Evolutionary conservation across 1,140 invertebrate genomes (phyloP).

Genomic region (Pomacea maculata): DNA sequence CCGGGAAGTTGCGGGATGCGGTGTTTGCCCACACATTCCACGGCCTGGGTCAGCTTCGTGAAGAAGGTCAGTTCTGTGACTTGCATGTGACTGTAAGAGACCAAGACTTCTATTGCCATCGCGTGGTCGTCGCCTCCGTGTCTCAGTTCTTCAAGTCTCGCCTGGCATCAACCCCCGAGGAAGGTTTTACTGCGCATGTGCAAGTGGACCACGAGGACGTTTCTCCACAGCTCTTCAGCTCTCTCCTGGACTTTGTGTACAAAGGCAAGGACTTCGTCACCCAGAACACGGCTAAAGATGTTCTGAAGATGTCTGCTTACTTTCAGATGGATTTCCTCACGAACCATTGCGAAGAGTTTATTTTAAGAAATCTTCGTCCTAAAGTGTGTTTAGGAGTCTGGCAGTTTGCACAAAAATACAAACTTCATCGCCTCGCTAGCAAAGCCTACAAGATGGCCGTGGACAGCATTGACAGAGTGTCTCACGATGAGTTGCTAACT

Average conservation of each 20-base stretch:
- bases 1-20: too few species aligned
- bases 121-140: conserved; percentile 9
- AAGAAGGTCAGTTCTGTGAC: neutral
- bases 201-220: conserved; percentile 12
- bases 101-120: conserved; percentile 1
- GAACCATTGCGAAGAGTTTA: neutral
- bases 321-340: conserved; percentile 11
- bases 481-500: neutral
- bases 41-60: too few species aligned
- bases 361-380: neutral
- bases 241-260: conserved; percentile 10
- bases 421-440: neutral
- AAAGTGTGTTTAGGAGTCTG: conserved; percentile 5
- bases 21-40: too few species aligned
- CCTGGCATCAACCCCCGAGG: neutral
- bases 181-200: neutral
- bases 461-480: neutral
- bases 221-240: neutral
- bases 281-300: neutral
- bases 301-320: conserved; percentile 7
- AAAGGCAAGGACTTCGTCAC: conserved; percentile 10
- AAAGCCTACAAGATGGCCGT: neutral
- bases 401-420: conserved; percentile 12
- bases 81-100: neutral
- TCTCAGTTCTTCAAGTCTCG: neutral